phyloP scores from a whole-genome alignment of 2,797 vertebrate species.

The Tangara arthus region DNA sequence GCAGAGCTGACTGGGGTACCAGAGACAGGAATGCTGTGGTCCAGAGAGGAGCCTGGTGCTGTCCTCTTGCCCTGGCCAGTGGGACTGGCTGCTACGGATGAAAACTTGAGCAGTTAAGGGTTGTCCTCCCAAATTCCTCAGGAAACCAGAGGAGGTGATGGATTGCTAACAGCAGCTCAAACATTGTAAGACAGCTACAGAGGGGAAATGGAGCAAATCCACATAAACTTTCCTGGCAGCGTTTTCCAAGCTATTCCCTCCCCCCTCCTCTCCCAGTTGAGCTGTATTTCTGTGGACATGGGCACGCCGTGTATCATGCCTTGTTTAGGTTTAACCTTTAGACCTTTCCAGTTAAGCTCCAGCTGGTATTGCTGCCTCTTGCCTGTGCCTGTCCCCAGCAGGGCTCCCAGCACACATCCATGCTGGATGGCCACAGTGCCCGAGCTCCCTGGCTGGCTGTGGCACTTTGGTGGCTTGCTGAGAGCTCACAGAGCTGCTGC shows the following conservation, averaged over 20 bases:
- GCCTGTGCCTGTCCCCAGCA: accelerated
- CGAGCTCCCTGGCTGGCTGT: accelerated
- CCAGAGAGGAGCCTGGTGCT: background rate
- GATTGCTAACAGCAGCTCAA: background rate
- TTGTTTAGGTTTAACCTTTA: slow-evolving; percentile 5
- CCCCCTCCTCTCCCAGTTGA: background rate
- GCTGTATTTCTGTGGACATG: background rate
- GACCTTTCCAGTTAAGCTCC: background rate
- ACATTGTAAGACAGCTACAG: background rate
- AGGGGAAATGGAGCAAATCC: background rate
- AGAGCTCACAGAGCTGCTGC: accelerated
- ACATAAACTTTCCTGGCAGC: background rate
- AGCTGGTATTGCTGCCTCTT: background rate
- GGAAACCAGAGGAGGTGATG: background rate
- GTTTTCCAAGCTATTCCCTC: accelerated
- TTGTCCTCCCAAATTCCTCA: background rate
- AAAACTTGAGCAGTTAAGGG: background rate
- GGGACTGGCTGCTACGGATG: accelerated
- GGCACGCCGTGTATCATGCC: background rate
- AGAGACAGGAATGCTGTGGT: background rate
- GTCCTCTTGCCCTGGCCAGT: accelerated
- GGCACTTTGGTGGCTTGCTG: background rate
- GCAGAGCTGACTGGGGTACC: background rate
- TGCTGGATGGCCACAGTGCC: accelerated
- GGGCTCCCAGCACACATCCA: accelerated